A percentile compares a stretch with the other conserved stretches of the same genome.
Evolutionary conservation across 2,113 vertebrate species (phyloP).

Genomic region (Spea bombifrons): DNA sequence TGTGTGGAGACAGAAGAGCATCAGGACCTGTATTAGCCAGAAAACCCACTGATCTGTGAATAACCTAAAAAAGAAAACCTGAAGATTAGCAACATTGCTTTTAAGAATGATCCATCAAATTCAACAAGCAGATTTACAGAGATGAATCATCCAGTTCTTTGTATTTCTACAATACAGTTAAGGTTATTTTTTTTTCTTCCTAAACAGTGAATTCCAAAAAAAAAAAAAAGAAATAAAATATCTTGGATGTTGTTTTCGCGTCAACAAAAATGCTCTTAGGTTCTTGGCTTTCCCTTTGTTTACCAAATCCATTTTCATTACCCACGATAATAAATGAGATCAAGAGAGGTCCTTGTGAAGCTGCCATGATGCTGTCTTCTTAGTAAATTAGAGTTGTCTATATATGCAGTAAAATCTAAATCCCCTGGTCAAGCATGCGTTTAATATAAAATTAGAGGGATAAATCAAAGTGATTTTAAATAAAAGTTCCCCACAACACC

Average conservation of each 20-base stretch:
- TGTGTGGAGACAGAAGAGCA: slow-evolving; percentile 98
- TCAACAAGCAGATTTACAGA: slow-evolving; percentile 96
- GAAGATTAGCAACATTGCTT: slow-evolving; percentile 99
- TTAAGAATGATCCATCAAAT: slow-evolving; percentile 99
- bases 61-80: slow-evolving; percentile 99
- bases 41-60: slow-evolving; percentile 99
- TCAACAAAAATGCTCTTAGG: slow-evolving; percentile 45
- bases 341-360: slow-evolving; percentile 43
- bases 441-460: slow-evolving; percentile 46
- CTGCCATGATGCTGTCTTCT: slow-evolving; percentile 46
- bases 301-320: slow-evolving; percentile 25
- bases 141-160: slow-evolving; percentile 96
- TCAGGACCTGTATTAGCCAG: slow-evolving; percentile 98
- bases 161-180: slow-evolving; percentile 79
- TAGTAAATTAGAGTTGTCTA: slow-evolving; percentile 48
- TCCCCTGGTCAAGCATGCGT: slow-evolving; percentile 44
- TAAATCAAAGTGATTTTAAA: slow-evolving; percentile 48
- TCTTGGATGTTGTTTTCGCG: slow-evolving; percentile 45
- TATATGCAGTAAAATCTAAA: slow-evolving; percentile 46
- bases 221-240: slow-evolving; percentile 51
- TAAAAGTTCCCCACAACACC: slow-evolving; percentile 35
- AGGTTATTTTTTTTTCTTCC: slow-evolving; percentile 72
- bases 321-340: slow-evolving; percentile 39
- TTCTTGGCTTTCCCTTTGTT: slow-evolving; percentile 5
- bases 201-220: slow-evolving; percentile 64